Conservation (phyloP, 2,797 vertebrate genomes). For the Gorsachius magnificus region DNA sequence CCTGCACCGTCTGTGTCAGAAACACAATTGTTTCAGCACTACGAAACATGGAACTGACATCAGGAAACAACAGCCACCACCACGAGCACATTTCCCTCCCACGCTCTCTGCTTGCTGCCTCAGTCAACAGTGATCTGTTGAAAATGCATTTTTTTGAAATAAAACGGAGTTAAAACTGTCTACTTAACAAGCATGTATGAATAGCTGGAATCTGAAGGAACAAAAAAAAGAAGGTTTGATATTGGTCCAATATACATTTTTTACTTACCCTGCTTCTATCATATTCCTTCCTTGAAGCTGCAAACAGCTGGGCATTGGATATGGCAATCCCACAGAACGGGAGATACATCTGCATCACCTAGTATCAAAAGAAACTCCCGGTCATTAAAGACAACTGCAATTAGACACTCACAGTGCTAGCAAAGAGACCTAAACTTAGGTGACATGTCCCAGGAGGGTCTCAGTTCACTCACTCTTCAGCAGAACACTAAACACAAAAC, state of each 20-base stretch:
- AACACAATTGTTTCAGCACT: background rate
- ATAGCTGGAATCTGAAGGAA: background rate
- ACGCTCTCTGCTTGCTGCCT: background rate
- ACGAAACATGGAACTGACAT: background rate
- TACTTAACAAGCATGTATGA: background rate
- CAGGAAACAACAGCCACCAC: background rate
- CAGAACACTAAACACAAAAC: background rate
- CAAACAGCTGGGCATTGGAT: conserved; percentile 96
- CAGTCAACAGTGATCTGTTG: background rate
- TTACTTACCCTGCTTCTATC: conserved; percentile 95
- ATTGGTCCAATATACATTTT: background rate
- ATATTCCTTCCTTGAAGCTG: conserved; percentile 97
- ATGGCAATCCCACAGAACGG: conserved; percentile 99
- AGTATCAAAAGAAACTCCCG: conserved; percentile 44
- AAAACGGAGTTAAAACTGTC: background rate
- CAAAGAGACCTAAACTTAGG: background rate
- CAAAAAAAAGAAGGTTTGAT: background rate
- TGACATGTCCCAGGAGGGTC: background rate
- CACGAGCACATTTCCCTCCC: background rate
- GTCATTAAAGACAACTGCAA: background rate
- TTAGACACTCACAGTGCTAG: background rate
- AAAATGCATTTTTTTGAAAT: background rate
- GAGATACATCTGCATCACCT: conserved; percentile 99
- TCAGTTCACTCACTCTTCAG: background rate
- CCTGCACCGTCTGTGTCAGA: background rate